Percentiles rank a stretch among this genome's conserved stretches.
phyloP scores from a whole-genome alignment of 2,113 vertebrate species.

The Acrocephalus kingi region DNA sequence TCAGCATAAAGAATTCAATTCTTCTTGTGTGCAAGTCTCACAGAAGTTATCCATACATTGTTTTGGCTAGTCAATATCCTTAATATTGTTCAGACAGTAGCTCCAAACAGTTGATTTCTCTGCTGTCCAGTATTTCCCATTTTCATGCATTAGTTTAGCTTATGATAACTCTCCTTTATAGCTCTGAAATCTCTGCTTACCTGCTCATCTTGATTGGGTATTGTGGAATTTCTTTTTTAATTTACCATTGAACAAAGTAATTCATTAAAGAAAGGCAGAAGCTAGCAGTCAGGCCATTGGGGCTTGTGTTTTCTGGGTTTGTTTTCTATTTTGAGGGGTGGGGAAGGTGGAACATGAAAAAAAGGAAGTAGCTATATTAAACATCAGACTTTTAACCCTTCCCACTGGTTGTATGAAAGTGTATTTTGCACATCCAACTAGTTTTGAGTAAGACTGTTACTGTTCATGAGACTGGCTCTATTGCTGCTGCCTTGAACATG shows the following conservation, averaged over 20 bases:
- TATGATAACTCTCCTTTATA: neutral
- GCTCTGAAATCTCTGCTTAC: neutral
- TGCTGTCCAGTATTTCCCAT: neutral
- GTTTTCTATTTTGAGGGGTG: accelerated
- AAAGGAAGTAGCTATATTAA: neutral
- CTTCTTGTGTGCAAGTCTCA: neutral
- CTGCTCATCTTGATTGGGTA: neutral
- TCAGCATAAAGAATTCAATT: neutral
- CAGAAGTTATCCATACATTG: neutral
- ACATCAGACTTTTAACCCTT: neutral
- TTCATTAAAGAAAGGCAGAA: neutral
- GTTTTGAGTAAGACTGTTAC: neutral
- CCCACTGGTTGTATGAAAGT: neutral
- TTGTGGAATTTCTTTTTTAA: neutral
- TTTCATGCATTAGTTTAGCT: neutral
- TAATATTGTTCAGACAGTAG: neutral
- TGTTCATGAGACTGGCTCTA: neutral
- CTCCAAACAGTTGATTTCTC: neutral
- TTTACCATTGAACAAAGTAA: neutral
- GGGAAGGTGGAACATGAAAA: neutral
- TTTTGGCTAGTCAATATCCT: neutral
- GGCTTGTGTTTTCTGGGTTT: neutral
- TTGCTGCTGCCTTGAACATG: neutral
- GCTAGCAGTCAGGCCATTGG: neutral
- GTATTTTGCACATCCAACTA: neutral